Evolutionary conservation across 2,797 vertebrate genomes (phyloP).

Genomic region (Champsocephalus esox): DNA sequence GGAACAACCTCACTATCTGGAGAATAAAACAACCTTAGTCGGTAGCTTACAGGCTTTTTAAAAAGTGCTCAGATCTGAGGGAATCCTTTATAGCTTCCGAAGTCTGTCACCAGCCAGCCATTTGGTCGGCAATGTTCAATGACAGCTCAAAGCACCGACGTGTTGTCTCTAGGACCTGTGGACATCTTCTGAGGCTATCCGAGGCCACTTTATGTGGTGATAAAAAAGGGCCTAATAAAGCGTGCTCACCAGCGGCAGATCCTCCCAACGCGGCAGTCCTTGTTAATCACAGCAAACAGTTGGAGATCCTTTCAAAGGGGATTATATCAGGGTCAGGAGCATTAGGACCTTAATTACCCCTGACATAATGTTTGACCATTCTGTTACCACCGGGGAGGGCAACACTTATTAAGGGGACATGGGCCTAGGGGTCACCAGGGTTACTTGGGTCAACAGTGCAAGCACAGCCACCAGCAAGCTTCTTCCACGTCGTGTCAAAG

Average conservation of each 20-base stretch:
- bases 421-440: conserved; percentile 79
- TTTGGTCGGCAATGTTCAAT: conserved; percentile 71
- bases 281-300: conserved; percentile 87
- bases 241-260: conserved; percentile 71
- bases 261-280: conserved; percentile 68
- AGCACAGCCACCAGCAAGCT: conserved; percentile 44
- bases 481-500: conserved; percentile 29
- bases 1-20: background rate
- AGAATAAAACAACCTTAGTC: no score
- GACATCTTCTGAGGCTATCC: conserved; percentile 72
- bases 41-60: no score
- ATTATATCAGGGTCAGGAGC: conserved; percentile 89
- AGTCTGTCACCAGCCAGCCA: conserved; percentile 57
- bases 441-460: conserved; percentile 79
- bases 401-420: conserved; percentile 85
- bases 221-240: conserved; percentile 82
- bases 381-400: conserved; percentile 84
- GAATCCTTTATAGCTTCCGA: conserved; percentile 63
- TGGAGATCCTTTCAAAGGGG: conserved; percentile 87
- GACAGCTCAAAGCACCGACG: conserved; percentile 68
- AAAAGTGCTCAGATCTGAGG: conserved; percentile 26
- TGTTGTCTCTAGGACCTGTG: conserved; percentile 69
- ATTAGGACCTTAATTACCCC: conserved; percentile 88
- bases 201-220: conserved; percentile 79
- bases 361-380: conserved; percentile 90